phyloP scores from a whole-genome alignment of 2,888 invertebrate genomes.

The Torymus aiolomorphi region DNA sequence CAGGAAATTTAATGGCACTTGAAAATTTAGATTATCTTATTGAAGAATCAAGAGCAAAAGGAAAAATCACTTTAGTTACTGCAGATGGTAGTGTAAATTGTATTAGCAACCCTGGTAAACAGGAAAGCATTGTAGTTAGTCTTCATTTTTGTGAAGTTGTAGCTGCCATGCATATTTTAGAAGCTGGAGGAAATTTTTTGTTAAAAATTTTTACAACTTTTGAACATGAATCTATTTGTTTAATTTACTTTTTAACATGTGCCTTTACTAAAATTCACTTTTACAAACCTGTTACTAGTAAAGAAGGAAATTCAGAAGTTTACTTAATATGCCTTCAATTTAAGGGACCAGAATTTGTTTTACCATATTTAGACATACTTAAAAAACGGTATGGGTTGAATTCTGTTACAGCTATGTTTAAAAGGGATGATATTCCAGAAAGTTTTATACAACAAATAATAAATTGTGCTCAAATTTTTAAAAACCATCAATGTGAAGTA shows the following conservation, averaged over 20 bases:
- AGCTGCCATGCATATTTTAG: constrained; percentile 84
- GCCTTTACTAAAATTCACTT: constrained; percentile 84
- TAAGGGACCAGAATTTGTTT: constrained; percentile 76
- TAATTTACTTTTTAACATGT: constrained; percentile 88
- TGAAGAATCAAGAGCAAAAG: constrained; percentile 75
- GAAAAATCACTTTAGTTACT: constrained; percentile 84
- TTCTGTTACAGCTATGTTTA: constrained; percentile 79
- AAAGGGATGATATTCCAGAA: constrained; percentile 78
- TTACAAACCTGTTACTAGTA: constrained; percentile 94
- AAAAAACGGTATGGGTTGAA: constrained; percentile 76
- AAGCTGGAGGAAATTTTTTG: constrained; percentile 85
- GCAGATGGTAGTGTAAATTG: constrained; percentile 97
- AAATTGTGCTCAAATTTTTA: constrained; percentile 82
- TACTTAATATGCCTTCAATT: constrained; percentile 87
- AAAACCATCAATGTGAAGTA: constrained; percentile 81
- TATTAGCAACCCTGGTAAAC: constrained; percentile 88
- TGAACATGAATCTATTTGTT: constrained; percentile 86
- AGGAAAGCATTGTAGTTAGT: constrained; percentile 87
- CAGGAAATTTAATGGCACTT: constrained; percentile 88
- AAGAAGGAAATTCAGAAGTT: constrained; percentile 95
- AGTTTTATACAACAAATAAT: constrained; percentile 82
- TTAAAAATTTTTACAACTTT: constrained; percentile 94
- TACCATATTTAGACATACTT: constrained; percentile 76
- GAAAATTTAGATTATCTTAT: constrained; percentile 83
- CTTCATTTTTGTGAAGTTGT: constrained; percentile 91